phyloP scores from a whole-genome alignment of 2,797 vertebrate genomes.

The Lophotriccus pileatus region DNA sequence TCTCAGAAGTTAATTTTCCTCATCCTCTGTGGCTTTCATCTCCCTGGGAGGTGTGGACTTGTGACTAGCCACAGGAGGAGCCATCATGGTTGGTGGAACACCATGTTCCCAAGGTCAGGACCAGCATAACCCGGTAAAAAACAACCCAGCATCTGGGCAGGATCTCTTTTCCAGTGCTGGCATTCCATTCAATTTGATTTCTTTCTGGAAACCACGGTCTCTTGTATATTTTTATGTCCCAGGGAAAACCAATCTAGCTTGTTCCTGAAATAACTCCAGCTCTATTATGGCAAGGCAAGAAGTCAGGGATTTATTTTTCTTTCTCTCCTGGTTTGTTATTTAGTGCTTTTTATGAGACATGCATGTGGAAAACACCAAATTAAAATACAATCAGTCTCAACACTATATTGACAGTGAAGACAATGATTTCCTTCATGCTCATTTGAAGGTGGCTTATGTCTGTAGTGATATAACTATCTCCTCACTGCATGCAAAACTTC shows the following conservation, averaged over 20 bases:
- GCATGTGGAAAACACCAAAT: slow-evolving; percentile 43
- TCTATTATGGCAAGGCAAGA: slow-evolving; percentile 29
- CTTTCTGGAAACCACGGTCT: slow-evolving; percentile 6
- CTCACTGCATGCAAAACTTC: background rate
- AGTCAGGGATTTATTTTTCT: slow-evolving; percentile 57
- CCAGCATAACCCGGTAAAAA: background rate
- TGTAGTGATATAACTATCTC: background rate
- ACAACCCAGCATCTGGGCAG: background rate
- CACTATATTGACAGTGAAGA: background rate
- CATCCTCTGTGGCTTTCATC: background rate
- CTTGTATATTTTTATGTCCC: slow-evolving; percentile 35
- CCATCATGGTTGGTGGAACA: accelerated
- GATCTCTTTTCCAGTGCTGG: background rate
- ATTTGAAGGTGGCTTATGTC: background rate
- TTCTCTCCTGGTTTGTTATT: slow-evolving; percentile 30
- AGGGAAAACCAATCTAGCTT: background rate
- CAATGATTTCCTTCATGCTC: background rate
- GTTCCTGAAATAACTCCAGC: slow-evolving; percentile 51
- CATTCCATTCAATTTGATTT: background rate
- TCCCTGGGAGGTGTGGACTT: background rate
- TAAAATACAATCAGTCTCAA: slow-evolving; percentile 38
- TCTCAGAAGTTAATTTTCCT: background rate
- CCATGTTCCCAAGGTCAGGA: background rate
- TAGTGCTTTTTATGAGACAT: slow-evolving; percentile 13
- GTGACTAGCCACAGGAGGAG: background rate